Percentiles rank a stretch among this genome's conserved stretches.
These are phyloP conservation scores for Heteractis magnifica DNA, from an alignment of 92 coral and sea anemone species.

Conservation along the genomic window DNA sequence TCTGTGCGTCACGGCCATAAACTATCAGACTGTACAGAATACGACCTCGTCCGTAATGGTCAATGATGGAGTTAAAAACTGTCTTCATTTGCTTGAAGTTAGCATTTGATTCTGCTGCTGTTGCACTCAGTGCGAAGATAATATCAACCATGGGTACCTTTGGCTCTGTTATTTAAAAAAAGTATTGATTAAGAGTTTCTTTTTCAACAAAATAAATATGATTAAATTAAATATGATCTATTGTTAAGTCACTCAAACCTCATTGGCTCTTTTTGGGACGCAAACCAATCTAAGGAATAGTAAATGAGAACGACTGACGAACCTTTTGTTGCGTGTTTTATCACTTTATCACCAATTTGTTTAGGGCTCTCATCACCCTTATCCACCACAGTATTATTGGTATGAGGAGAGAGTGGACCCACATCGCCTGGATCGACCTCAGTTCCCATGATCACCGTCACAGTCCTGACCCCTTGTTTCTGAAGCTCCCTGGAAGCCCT, in stretches of 20 bases:
- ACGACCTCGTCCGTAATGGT: slow-evolving; percentile 52
- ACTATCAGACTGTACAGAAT: slow-evolving; percentile 61
- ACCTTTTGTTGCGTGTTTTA: slow-evolving; percentile 40
- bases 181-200: background rate
- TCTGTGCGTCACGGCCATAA: slow-evolving; percentile 57
- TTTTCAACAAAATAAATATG: too few relatives aligned
- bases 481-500: slow-evolving; percentile 38
- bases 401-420: slow-evolving; percentile 12
- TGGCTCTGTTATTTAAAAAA: slow-evolving; percentile 11
- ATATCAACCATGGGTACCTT: slow-evolving; percentile 50
- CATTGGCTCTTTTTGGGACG: too few relatives aligned
- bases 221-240: too few relatives aligned
- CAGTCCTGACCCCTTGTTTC: slow-evolving; percentile 30
- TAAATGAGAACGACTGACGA: background rate
- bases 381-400: slow-evolving; percentile 29
- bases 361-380: slow-evolving; percentile 42
- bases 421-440: slow-evolving; percentile 21
- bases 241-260: too few relatives aligned
- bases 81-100: slow-evolving; percentile 70
- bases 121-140: slow-evolving; percentile 69
- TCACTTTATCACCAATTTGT: slow-evolving; percentile 50
- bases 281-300: background rate
- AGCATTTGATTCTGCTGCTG: slow-evolving; percentile 45
- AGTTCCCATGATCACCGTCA: slow-evolving; percentile 44
- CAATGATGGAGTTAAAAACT: slow-evolving; percentile 62